Conservation (phyloP, 1,140 invertebrate species). For the Diorhabda elongata region DNA sequence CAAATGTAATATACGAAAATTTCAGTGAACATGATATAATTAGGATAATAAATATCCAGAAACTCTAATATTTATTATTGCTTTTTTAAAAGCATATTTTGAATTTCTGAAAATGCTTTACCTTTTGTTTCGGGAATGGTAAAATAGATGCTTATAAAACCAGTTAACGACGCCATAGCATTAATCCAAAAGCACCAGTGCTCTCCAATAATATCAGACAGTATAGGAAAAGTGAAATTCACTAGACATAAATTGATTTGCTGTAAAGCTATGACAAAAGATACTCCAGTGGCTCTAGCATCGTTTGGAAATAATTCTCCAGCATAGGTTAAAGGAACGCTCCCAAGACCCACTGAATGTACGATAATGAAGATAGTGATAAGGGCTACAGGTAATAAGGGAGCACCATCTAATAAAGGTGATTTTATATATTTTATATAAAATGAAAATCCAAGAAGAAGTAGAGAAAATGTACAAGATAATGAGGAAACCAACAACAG, state of each 20-base stretch:
- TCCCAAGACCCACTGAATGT: not conserved
- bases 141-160: not conserved
- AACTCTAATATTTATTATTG: too few relatives aligned
- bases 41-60: too few relatives aligned
- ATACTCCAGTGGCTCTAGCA: not conserved
- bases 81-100: not conserved
- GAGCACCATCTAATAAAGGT: too few relatives aligned
- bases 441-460: too few relatives aligned
- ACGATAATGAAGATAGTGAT: not conserved
- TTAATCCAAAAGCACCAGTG: not conserved
- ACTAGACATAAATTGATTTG: not conserved
- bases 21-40: too few relatives aligned
- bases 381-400: too few relatives aligned
- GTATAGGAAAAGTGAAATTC: not conserved
- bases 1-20: too few relatives aligned
- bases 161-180: not conserved
- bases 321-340: not conserved
- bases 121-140: not conserved
- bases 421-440: too few relatives aligned
- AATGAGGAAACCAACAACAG: too few relatives aligned
- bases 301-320: not conserved
- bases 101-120: not conserved
- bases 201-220: not conserved
- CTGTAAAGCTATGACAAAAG: not conserved
- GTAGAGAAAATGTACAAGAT: too few relatives aligned